Base-by-base conservation (phyloP, 2,797 vertebrate genomes). In the Rhadinocentrus ornatus region DNA sequence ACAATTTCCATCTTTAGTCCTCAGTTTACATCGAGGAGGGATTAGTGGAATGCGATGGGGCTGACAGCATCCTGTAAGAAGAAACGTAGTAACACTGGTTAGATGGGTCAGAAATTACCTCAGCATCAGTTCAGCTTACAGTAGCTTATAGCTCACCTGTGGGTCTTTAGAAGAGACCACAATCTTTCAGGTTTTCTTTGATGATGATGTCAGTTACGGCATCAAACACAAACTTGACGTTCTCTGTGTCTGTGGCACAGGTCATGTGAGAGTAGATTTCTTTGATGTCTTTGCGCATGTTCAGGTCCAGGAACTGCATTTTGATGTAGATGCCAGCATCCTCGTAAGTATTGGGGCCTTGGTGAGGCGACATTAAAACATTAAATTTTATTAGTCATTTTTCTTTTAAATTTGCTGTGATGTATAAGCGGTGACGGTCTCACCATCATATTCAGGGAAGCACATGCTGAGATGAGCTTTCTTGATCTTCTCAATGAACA, bases 181-280 rank as follows among this genome's bases (percentile, higher is more conserved):
- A 99, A 62, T 99, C 97, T 89, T 99, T 99, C 90, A 99, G 96
- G 84, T 99, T 99, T 93, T 99, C 97, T 91, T 99, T 99, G 94
- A 99, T 99, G 94, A 99, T 99, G 89, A 99, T 99, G 91, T 99
- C 97, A 0, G 97, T 99, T 88, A 99, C 97, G 0, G 98, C 97
- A 0, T 99, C 97, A 6, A 99, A 99, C 92, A 99, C 97, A 69
- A 99, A 99, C 91, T 99, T 99, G 92, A 99, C 97, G 65, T 99
- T 99, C 90, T 99, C 96, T 0, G 98, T 99, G 91, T 99, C 98
- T 0, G 98, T 99, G 83, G 98, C 98, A 5, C 97, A 99, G 57
- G 98, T 99, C 97, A 99, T 96, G 93, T 99, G 98, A 31, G 97
- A 99, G 88, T 99, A 99, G 92, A 99, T 94, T 89, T 99, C 97